phyloP scores from a whole-genome alignment of 2,888 invertebrate genomes.

The Sinhomidia bicolor region DNA sequence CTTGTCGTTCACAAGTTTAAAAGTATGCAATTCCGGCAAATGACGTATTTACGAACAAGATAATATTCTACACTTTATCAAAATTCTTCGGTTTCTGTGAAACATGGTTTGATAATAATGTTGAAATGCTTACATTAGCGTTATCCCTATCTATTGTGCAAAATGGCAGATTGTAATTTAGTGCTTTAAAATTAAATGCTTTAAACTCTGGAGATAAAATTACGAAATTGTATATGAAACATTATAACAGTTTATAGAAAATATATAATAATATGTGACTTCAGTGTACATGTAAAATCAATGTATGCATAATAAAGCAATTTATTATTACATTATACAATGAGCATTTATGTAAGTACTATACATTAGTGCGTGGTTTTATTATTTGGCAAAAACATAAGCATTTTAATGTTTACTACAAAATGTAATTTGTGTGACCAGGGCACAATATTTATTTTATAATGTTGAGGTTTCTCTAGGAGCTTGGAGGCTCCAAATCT shows the following conservation, averaged over 20 bases:
- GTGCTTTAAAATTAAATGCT: slow-evolving; percentile 11
- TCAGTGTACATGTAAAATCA: neutral
- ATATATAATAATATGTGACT: neutral
- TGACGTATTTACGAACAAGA: too few species aligned
- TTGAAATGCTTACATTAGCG: too few species aligned
- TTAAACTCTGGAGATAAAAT: neutral
- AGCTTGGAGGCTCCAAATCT: slow-evolving; percentile 31
- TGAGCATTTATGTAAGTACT: neutral
- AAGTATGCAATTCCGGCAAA: too few species aligned
- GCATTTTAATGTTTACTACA: neutral
- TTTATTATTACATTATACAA: neutral
- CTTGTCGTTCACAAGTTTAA: slow-evolving; percentile 1
- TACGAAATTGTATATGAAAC: slow-evolving; percentile 19
- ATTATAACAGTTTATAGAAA: too few species aligned
- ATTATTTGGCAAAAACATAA: slow-evolving; percentile 1
- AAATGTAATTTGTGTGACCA: neutral
- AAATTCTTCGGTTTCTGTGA: too few species aligned
- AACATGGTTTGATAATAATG: too few species aligned
- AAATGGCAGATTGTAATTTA: neutral
- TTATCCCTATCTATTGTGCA: too few species aligned
- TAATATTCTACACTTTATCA: too few species aligned
- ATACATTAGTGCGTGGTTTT: too few species aligned
- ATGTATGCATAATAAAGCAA: slow-evolving; percentile 7
- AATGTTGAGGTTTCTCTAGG: neutral
- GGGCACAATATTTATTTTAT: neutral